These are phyloP conservation scores for Eremophila alpestris DNA, from an alignment of 2,797 vertebrate species.

Conservation along the genomic window DNA sequence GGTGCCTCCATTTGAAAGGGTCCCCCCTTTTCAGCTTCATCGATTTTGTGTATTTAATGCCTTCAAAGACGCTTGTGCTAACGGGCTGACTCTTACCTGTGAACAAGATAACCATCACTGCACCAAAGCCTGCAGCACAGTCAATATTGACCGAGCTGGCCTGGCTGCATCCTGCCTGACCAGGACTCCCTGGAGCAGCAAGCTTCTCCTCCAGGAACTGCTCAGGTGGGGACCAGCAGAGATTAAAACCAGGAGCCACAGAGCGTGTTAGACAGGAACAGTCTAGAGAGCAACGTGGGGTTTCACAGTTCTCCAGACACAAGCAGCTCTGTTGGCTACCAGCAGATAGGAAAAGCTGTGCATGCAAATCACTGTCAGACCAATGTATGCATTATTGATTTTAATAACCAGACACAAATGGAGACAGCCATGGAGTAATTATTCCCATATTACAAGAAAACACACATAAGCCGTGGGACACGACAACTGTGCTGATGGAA, in stretches of 20 bases:
- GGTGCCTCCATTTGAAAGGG: not conserved
- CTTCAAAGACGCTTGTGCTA: constrained; percentile 37
- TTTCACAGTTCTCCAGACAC: not conserved
- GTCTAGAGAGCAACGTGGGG: not conserved
- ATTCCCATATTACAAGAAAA: not conserved
- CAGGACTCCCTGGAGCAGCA: not conserved
- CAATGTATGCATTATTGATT: not conserved
- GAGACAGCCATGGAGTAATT: not conserved
- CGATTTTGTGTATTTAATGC: not conserved
- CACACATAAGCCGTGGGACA: not conserved
- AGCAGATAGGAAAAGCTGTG: not conserved
- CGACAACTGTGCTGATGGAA: not conserved
- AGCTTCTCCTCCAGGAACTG: not conserved
- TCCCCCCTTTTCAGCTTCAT: not conserved
- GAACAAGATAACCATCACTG: not conserved
- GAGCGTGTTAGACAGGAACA: not conserved
- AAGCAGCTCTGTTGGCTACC: not conserved
- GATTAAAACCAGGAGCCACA: not conserved
- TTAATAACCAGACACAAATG: constrained; percentile 20
- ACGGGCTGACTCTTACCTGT: not conserved
- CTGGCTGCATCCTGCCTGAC: not conserved
- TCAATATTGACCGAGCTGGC: constrained; percentile 58
- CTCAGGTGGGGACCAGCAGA: not conserved
- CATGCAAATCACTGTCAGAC: not conserved
- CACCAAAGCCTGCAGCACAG: constrained; percentile 17